Percentiles rank a stretch among this genome's conserved stretches.
Conservation (phyloP, 2,888 invertebrate genomes). For the Lithophane socia region DNA sequence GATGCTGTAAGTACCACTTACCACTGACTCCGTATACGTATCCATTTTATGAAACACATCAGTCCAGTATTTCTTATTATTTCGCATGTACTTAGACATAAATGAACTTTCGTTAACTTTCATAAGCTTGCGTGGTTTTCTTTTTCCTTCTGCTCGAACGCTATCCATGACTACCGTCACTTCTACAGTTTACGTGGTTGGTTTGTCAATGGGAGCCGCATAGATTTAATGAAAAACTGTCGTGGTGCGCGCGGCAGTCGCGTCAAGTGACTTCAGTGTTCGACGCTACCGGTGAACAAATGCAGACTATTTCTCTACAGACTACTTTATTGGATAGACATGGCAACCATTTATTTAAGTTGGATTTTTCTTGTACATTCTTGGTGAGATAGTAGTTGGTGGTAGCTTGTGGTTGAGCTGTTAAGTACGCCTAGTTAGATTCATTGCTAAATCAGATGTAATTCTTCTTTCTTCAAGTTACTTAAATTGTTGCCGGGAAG, state of each 20-base stretch:
- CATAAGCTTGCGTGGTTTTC: constrained; percentile 76
- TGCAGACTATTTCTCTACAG: constrained; percentile 54
- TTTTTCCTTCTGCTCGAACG: constrained; percentile 58
- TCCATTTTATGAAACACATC: constrained; percentile 77
- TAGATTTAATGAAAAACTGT: constrained; percentile 69
- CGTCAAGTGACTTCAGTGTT: constrained; percentile 54
- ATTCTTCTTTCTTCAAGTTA: not conserved
- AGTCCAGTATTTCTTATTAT: constrained; percentile 83
- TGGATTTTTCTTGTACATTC: not conserved
- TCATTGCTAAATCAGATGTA: not conserved
- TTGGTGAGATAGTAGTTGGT: not conserved
- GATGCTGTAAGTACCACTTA: constrained; percentile 44
- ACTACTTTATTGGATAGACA: constrained; percentile 36
- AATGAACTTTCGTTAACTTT: constrained; percentile 80
- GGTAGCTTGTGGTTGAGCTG: not conserved
- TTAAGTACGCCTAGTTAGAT: not conserved
- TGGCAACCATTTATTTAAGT: not conserved
- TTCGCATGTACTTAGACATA: constrained; percentile 74
- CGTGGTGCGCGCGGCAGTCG: constrained; percentile 38
- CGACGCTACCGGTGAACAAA: constrained; percentile 54
- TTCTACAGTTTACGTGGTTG: constrained; percentile 24
- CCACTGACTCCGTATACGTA: constrained; percentile 63
- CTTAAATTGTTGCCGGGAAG: not conserved
- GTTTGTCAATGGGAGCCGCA: constrained; percentile 52
- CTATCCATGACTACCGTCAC: constrained; percentile 54